phyloP scores from a whole-genome alignment of 2,113 vertebrate genomes.

The Nipponia nippon region DNA sequence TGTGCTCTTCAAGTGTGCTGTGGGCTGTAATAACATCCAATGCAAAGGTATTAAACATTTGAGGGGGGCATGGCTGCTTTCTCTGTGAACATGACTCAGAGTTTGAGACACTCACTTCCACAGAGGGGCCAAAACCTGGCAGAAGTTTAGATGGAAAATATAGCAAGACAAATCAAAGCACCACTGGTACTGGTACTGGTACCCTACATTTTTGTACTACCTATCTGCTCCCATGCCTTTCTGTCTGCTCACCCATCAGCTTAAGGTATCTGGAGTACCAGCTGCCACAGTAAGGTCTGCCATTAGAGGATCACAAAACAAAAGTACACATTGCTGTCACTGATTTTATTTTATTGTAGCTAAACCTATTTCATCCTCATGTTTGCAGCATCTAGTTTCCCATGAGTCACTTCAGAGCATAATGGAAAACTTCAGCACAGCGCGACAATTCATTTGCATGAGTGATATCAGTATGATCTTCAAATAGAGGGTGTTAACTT shows the following conservation, averaged over 20 bases:
- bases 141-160: neutral
- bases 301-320: neutral
- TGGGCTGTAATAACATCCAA: neutral
- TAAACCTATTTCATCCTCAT: neutral
- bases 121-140: neutral
- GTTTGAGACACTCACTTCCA: neutral
- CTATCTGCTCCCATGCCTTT: neutral
- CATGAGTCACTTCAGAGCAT: neutral
- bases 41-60: neutral
- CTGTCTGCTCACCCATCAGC: neutral
- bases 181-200: neutral
- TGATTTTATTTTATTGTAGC: neutral
- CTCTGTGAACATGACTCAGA: neutral
- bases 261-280: neutral
- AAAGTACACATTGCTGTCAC: neutral
- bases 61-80: neutral
- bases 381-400: neutral
- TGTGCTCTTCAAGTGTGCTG: neutral
- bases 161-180: neutral
- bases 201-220: neutral
- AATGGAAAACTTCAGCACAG: constrained; percentile 18
- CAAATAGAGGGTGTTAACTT: constrained; percentile 9
- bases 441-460: neutral
- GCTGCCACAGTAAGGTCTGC: neutral
- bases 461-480: neutral